Conservation (phyloP, 2,113 vertebrate species). For the Macaca fascicularis region DNA sequence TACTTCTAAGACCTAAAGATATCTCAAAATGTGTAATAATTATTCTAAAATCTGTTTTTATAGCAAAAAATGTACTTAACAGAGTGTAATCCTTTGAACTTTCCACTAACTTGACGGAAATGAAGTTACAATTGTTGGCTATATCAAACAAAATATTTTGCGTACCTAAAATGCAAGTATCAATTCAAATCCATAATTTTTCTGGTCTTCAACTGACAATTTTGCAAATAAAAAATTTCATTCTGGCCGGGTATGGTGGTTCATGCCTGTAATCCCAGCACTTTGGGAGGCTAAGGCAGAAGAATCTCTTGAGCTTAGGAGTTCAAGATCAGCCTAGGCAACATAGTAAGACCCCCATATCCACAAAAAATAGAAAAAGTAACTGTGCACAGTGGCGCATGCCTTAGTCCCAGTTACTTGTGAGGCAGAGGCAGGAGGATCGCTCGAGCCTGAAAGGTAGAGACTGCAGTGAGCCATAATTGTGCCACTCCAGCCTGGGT, state of each 20-base stretch:
- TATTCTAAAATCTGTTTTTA: slow-evolving; percentile 27
- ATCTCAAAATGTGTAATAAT: background rate
- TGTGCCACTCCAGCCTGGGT: too few species aligned
- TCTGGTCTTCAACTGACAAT: background rate
- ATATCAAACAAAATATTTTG: background rate
- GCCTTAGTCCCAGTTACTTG: too few species aligned
- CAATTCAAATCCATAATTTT: background rate
- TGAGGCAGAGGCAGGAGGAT: too few species aligned
- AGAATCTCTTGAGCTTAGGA: too few species aligned
- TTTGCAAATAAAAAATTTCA: background rate
- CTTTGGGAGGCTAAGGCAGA: background rate
- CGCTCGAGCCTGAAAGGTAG: too few species aligned
- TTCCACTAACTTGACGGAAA: slow-evolving; percentile 36
- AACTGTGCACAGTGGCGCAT: too few species aligned
- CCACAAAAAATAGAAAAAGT: too few species aligned
- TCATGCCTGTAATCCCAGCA: background rate
- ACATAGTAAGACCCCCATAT: too few species aligned
- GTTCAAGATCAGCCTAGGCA: too few species aligned
- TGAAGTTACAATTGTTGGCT: background rate
- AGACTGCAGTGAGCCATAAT: too few species aligned
- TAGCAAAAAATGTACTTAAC: slow-evolving; percentile 5
- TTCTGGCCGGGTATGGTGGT: background rate
- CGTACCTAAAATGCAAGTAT: background rate
- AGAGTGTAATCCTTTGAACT: slow-evolving; percentile 24
- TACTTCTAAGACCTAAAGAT: background rate